Percentiles rank a stretch among this genome's conserved stretches.
Conservation (phyloP, 2,888 invertebrate species). For the Chironomus riparius region DNA sequence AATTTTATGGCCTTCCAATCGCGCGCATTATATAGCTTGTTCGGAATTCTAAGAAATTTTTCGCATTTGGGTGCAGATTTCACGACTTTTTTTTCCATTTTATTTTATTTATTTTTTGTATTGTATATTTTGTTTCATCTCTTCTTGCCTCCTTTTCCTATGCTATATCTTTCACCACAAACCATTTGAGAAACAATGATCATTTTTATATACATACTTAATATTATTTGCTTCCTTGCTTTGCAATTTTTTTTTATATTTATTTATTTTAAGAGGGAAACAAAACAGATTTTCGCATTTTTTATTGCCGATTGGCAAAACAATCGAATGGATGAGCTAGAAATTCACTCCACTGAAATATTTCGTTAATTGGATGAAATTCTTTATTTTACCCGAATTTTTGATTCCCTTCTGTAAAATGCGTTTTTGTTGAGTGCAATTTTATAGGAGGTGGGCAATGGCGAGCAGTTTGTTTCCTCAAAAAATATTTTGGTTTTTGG, state of each 20-base stretch:
- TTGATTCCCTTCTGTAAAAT: not conserved
- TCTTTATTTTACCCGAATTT: not conserved
- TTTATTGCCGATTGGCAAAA: not conserved
- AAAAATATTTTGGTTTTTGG: no score
- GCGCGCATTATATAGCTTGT: not conserved
- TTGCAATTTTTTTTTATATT: not conserved
- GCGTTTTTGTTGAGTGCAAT: not conserved
- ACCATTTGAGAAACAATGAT: slow-evolving; percentile 1
- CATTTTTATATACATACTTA: not conserved
- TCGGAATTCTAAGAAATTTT: not conserved
- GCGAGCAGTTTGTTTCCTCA: no score
- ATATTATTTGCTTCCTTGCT: no score
- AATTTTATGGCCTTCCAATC: not conserved
- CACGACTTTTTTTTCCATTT: not conserved
- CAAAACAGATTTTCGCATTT: not conserved
- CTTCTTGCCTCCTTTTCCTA: no score
- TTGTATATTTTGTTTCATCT: not conserved
- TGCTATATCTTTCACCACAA: not conserved
- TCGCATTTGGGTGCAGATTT: slow-evolving; percentile 6
- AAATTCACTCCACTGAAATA: slow-evolving; percentile 16
- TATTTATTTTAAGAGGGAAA: not conserved
- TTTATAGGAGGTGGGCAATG: no score
- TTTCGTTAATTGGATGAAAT: slow-evolving; percentile 30
- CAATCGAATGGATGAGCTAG: slow-evolving; percentile 13
- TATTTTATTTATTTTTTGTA: not conserved